These are phyloP conservation scores for Pandemis corylana DNA, from an alignment of 2,888 invertebrate species.

Conservation along the genomic window DNA sequence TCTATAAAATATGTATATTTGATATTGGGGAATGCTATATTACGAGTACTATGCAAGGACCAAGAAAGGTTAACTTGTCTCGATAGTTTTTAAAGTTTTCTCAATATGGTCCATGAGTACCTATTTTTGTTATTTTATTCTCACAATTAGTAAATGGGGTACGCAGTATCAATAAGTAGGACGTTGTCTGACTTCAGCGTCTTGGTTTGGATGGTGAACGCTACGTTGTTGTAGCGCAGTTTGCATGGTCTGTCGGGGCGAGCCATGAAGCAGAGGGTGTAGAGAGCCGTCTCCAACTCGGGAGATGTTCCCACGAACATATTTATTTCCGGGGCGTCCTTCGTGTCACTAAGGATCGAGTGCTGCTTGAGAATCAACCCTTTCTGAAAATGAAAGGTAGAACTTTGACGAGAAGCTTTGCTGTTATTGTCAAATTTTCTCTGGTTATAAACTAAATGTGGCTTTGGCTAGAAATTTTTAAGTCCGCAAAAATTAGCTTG, in stretches of 20 bases:
- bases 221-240: constrained; percentile 78
- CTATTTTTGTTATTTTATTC: background rate
- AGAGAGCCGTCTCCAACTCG: constrained; percentile 95
- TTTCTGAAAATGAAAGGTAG: constrained; percentile 85
- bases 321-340: constrained; percentile 90
- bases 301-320: constrained; percentile 96
- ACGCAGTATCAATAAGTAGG: constrained; percentile 74
- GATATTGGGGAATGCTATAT: background rate
- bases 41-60: background rate
- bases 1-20: background rate
- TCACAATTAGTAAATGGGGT: constrained; percentile 60
- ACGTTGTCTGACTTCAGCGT: constrained; percentile 71
- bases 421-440: no score
- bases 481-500: no score
- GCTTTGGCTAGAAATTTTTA: no score
- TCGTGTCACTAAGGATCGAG: constrained; percentile 88
- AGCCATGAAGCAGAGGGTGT: constrained; percentile 94
- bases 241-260: constrained; percentile 91
- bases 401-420: background rate
- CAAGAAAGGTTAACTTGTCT: background rate
- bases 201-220: constrained; percentile 77
- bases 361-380: constrained; percentile 91
- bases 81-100: background rate
- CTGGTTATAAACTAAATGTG: no score
- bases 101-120: background rate